Evolutionary conservation across 2,888 invertebrate genomes (phyloP), one percentile per base, ranked within the genome.

Genomic region (Tetranychus truncatus): DNA sequence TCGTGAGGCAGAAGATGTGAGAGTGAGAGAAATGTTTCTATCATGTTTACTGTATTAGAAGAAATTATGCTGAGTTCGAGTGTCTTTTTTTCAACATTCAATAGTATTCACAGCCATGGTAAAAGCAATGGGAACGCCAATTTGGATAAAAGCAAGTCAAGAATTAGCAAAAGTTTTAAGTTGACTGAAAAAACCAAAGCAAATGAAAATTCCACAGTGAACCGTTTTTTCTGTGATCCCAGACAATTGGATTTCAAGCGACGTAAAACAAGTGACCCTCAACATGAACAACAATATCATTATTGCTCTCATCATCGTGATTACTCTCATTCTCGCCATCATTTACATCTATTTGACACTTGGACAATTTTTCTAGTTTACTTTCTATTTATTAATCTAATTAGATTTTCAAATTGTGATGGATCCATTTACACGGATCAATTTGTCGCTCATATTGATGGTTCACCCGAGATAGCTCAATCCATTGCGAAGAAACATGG

Each of bases 371-470:
- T 55, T 55, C 15, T 55, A 55, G 11, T 9, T 55, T 55, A 55
- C 55, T 55, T 55, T 55, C 55, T 55, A 55, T 55, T 55, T 55
- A 55, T 55, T 55, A 55, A 15, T 55, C 55, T 55, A 55, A 55
- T 55, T 55, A 55, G 15, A 15, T 55, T 55, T 55, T 55, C 55
- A 55, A 55, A 55, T 55, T 55, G 55, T 55, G 55, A 55, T 55
- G 55, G 15, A 55, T 55, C 55, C 9, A 55, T 78, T 8, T 92
- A 87, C 83, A 89, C 90, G 78, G 89, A 90, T 83, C 90, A 91
- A 83, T 92, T 91, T 91, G 92, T 91, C 77, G 89, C 91, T 76
- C 89, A 91, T 81, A 88, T 92, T 81, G 88, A 88, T 34, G 88
- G 87, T 77, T 88, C 87, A 73, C 86, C 86, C 21, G 83, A 85